Evolutionary conservation across 2,888 invertebrate species (phyloP), one percentile per base, ranked within the genome.

Genomic region (Drosophila rellima): DNA sequence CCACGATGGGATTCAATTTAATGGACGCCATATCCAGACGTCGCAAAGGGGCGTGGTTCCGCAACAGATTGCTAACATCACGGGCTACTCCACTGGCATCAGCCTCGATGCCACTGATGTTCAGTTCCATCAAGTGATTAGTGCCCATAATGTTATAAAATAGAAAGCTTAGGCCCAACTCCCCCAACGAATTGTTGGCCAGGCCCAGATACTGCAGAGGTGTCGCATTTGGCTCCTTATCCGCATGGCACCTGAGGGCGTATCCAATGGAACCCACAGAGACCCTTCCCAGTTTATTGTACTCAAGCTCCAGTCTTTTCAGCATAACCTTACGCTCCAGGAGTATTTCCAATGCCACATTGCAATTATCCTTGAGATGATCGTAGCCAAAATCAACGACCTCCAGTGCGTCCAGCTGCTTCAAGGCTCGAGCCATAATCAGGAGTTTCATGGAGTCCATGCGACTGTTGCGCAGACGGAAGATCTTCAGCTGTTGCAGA

Each of bases 381-480:
- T 91, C 85, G 55, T 74, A 86, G 0, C 86, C 88, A 20, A 92
- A 90, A 54, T 92, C 92, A 2, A 92, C 51, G 0, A 77, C 66
- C 40, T 91, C 89, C 2, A 91, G 52, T 0, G 17, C 3, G 3
- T 64, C 55, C 8, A 91, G 31, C 0, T 40, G 11, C 2, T 77
- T 82, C 0, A 92, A 60, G 0, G 70, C 71, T 2, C 82, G 66
- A 0, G 79, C 61, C 5, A 91, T 20, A 0, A 74, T 82, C 13
- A 80, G 57, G 1, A 91, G 37, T 48, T 92, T 92, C 3, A 66
- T 57, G 1, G 65, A 48, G 57, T 91, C 89, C 90, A 91, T 85
- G 3, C 76, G 80, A 35, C 91, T 91, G 40, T 89, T 89, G 18
- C 91, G 87, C 29, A 92, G 54, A 8, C 90, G 89, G 37, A 92